Conservation (phyloP, 2,797 vertebrate species). For the Sphenopsis melanotis region DNA sequence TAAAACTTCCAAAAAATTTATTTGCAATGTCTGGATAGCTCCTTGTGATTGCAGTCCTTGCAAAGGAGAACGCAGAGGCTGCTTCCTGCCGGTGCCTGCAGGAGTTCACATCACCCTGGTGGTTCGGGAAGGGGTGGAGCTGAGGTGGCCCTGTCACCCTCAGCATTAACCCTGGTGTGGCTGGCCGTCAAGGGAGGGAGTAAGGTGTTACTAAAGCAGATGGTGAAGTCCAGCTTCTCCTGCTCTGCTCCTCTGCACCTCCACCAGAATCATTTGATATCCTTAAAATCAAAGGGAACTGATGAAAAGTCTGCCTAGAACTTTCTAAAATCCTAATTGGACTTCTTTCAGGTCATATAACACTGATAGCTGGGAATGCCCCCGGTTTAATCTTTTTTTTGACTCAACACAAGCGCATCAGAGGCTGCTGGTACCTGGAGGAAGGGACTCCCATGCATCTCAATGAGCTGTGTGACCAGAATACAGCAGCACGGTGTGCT, state of each 20-base stretch:
- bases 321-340: background rate
- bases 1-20: background rate
- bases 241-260: background rate
- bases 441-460: fast-evolving
- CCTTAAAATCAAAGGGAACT: background rate
- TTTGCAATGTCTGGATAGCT: background rate
- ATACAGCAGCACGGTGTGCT: fast-evolving
- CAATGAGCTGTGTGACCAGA: background rate
- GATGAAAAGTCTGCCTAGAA: background rate
- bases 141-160: background rate
- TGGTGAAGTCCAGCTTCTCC: background rate
- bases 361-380: background rate
- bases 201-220: background rate
- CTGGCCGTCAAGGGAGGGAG: background rate
- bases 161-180: background rate
- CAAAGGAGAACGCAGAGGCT: background rate
- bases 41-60: background rate
- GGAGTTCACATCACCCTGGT: background rate
- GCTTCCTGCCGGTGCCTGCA: background rate
- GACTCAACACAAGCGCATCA: background rate
- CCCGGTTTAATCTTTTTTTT: background rate
- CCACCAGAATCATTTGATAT: background rate
- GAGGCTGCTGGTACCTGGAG: background rate
- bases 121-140: background rate
- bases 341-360: background rate